phyloP scores from a whole-genome alignment of 2,797 vertebrate species.

The Crocodylus rhombifer region DNA sequence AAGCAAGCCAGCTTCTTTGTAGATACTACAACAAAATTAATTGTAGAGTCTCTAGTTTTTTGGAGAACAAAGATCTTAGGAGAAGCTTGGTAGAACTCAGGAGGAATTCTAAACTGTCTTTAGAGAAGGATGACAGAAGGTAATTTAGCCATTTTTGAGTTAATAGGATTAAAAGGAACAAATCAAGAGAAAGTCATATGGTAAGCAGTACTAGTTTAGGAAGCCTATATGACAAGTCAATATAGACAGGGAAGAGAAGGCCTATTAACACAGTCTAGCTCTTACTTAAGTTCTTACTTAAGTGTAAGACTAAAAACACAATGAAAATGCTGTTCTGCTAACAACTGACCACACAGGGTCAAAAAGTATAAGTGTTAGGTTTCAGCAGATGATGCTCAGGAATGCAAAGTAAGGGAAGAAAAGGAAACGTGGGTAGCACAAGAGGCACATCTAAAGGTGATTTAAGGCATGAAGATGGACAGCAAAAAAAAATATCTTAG shows the following conservation, averaged over 20 bases:
- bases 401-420: accelerated
- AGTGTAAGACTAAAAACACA: neutral
- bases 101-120: neutral
- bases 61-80: accelerated
- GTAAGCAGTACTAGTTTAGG: neutral
- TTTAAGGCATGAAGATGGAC: neutral
- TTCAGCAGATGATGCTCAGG: accelerated
- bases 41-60: neutral
- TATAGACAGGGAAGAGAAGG: accelerated
- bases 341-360: accelerated
- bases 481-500: neutral
- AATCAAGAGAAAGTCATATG: neutral
- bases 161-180: neutral
- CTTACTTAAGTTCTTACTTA: neutral
- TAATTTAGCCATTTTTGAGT: neutral
- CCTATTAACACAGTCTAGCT: neutral
- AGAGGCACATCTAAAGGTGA: neutral
- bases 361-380: accelerated
- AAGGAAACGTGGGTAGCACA: neutral
- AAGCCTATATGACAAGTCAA: neutral
- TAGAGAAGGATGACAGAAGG: neutral
- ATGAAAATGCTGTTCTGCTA: accelerated
- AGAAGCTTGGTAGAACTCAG: neutral
- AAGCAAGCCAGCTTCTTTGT: neutral
- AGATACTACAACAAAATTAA: neutral